Conservation (phyloP, 2,888 invertebrate genomes). For the Volucella inflata region DNA sequence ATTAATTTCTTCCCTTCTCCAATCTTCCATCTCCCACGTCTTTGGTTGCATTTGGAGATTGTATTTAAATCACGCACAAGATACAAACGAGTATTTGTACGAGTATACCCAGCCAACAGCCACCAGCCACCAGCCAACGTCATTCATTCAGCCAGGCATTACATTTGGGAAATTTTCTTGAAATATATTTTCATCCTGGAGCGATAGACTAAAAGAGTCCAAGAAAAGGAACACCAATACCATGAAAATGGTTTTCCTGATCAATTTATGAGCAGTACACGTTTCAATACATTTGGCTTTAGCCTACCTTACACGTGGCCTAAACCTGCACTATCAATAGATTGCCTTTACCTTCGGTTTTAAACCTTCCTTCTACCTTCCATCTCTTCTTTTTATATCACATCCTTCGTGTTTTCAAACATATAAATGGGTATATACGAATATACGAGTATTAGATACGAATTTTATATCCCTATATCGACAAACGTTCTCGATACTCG, state of each 20-base stretch:
- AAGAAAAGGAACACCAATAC: neutral
- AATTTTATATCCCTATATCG: slow-evolving; percentile 43
- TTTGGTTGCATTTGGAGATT: slow-evolving; percentile 39
- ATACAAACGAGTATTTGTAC: neutral
- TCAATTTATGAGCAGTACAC: slow-evolving; percentile 67
- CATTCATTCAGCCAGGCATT: slow-evolving; percentile 36
- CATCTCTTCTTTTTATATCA: neutral
- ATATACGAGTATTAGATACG: too few relatives aligned
- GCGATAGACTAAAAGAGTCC: slow-evolving; percentile 35
- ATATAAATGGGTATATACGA: too few relatives aligned
- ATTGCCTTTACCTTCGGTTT: slow-evolving; percentile 26
- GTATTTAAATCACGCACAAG: slow-evolving; percentile 70
- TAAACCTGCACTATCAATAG: slow-evolving; percentile 46
- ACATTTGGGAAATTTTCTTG: slow-evolving; percentile 27
- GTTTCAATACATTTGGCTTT: slow-evolving; percentile 57
- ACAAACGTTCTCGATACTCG: slow-evolving; percentile 42
- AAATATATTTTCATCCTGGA: slow-evolving; percentile 47
- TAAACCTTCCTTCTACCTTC: neutral
- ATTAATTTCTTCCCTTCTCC: slow-evolving; percentile 58
- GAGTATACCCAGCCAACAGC: slow-evolving; percentile 15
- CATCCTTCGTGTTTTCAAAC: neutral
- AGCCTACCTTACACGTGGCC: slow-evolving; percentile 43
- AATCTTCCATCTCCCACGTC: neutral
- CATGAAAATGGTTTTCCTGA: slow-evolving; percentile 8
- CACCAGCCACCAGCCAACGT: too few relatives aligned